These are phyloP conservation scores for Eristalis pertinax DNA, from an alignment of 2,888 invertebrate genomes.

Conservation along the genomic window DNA sequence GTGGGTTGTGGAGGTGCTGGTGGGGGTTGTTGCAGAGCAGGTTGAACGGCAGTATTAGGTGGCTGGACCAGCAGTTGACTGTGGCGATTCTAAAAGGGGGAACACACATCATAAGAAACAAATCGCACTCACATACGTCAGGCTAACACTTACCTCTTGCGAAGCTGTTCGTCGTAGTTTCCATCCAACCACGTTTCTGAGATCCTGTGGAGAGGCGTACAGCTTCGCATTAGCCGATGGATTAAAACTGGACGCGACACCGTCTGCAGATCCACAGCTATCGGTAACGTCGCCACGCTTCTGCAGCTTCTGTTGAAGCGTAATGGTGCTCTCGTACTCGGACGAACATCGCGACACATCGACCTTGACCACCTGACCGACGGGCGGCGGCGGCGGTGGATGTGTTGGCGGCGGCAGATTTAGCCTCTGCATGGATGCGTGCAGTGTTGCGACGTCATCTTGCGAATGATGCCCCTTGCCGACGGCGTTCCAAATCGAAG, in stretches of 20 bases:
- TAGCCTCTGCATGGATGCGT: conserved; percentile 81
- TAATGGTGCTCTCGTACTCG: conserved; percentile 82
- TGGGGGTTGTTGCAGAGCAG: conserved; percentile 71
- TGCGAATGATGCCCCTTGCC: conserved; percentile 86
- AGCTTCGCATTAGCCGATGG: conserved; percentile 92
- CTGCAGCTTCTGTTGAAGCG: conserved; percentile 80
- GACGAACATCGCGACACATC: conserved; percentile 83
- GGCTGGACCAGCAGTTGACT: conserved; percentile 54
- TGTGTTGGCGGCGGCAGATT: conserved; percentile 90
- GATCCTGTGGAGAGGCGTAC: conserved; percentile 94
- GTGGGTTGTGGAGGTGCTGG: conserved; percentile 72
- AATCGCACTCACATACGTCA: neutral
- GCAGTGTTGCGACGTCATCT: conserved; percentile 85
- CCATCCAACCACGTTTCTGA: conserved; percentile 86
- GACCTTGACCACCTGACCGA: conserved; percentile 87
- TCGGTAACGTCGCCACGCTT: conserved; percentile 77
- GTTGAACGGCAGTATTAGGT: conserved; percentile 37
- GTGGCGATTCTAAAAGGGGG: conserved; percentile 73
- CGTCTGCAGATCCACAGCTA: conserved; percentile 75
- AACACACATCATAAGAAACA: neutral
- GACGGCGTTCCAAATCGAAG: conserved; percentile 79
- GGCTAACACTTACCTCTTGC: conserved; percentile 75
- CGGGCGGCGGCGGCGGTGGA: conserved; percentile 91
- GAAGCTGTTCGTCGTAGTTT: conserved; percentile 83
- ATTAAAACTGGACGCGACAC: conserved; percentile 93